A percentile compares a stretch with the other conserved stretches of the same genome.
Evolutionary conservation across 2,888 invertebrate genomes (phyloP).

Genomic region (Silvanus unidentatus): DNA sequence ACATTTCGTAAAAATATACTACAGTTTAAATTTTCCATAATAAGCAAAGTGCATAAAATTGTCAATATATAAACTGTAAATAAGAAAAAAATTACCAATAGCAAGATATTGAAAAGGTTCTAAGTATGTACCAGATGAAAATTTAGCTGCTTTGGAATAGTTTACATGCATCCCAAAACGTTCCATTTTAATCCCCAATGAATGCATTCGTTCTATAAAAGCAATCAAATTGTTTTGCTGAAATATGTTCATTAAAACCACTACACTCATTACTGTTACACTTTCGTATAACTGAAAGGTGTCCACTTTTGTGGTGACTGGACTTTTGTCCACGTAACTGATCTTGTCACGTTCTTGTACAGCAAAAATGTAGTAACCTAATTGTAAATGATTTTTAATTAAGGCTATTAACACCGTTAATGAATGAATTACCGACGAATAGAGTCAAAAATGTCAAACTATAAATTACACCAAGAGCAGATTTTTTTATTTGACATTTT

Average conservation of each 20-base stretch:
- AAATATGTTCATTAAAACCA: background rate
- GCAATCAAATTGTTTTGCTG: background rate
- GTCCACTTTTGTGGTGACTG: background rate
- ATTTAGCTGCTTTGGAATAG: background rate
- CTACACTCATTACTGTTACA: background rate
- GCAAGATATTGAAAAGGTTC: too few species aligned
- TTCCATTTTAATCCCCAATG: background rate
- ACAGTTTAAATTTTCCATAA: conserved; percentile 1
- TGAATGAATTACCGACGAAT: conserved; percentile 1
- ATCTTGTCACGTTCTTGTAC: background rate
- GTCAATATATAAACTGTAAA: background rate
- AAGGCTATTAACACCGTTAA: background rate
- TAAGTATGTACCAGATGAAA: too few species aligned
- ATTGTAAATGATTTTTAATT: background rate
- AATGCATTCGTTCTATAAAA: background rate
- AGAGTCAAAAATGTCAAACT: background rate
- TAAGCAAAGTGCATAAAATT: background rate
- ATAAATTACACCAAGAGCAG: background rate
- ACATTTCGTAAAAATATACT: conserved; percentile 2
- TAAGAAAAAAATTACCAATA: too few species aligned
- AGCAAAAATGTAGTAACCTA: conserved; percentile 1
- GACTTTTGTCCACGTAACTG: background rate
- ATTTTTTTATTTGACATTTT: background rate
- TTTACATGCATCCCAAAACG: background rate
- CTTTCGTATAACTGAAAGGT: background rate